Base-by-base conservation (phyloP, 2,888 invertebrate genomes). In the Dexiosoma caninum region DNA sequence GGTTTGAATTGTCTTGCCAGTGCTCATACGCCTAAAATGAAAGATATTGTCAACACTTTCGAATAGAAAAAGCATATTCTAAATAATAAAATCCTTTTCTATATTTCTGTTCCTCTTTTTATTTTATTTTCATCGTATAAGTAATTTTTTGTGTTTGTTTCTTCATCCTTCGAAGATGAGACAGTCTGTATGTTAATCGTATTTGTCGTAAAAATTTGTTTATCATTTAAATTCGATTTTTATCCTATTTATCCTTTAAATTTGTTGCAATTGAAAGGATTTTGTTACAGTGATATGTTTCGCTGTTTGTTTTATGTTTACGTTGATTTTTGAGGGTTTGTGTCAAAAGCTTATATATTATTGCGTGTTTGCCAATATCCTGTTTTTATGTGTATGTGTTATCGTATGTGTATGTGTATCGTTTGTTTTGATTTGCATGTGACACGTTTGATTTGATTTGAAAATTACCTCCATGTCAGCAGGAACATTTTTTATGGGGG, bases 201-300 rank as follows among this genome's bases (percentile, higher is more conserved):
- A 67, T 64, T 44, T 75, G 64, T 51, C 49, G 44, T 44, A 85
- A 84, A 86, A 87, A 86, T 86, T 86, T 87, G 88, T 88, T 87
- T 87, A 85, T 87, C 86, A 84, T 87, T 88, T 87, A 88, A 88
- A 87, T 87, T 88, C 86, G 87, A 88, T 87, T 87, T 88, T 88
- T 85, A 87, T 87, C 87, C 86, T 85, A 85, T 88, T 87, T 87
- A 87, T 87, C 87, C 86, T 84, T 86, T 85, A 86, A 88, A 87
- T 88, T 81, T 88, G 88, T 84, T 85, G 87, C 88, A 85, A 88
- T 87, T 88, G 87, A 88, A 87, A 86, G 87, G 88, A 87, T 87
- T 87, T 87, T 83, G 67, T 76, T 70, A 64, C 66, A 67, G 46
- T 60, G 71, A 80, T 72, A 79, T 32, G 62, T 49, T 74, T 12